phyloP scores from a whole-genome alignment of 2,797 vertebrate genomes.

The Neosilurus hyrtlii region DNA sequence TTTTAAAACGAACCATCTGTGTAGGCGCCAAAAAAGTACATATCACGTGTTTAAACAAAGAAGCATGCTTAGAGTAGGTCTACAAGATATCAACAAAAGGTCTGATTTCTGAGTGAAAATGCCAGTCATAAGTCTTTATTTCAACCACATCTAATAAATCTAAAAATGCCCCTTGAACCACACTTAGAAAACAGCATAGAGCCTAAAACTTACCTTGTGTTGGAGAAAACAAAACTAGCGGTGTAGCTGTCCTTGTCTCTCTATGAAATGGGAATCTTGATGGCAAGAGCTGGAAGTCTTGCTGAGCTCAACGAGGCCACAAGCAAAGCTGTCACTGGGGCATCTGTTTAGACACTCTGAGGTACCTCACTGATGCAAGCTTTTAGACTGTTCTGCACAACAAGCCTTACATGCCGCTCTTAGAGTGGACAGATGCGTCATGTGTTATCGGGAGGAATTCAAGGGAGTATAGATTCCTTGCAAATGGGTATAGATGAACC shows the following conservation, averaged over 20 bases:
- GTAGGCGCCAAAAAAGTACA: no score
- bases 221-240: neutral
- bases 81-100: no score
- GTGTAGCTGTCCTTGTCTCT: conserved; percentile 9
- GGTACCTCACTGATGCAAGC: neutral
- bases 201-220: neutral
- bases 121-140: no score
- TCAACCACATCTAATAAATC: no score
- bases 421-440: neutral
- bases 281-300: conserved; percentile 5
- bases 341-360: conserved; percentile 24
- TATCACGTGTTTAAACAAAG: no score
- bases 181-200: no score
- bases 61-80: no score
- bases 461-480: conserved; percentile 7
- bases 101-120: no score
- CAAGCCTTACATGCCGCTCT: neutral
- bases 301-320: conserved; percentile 6
- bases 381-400: conserved; percentile 11
- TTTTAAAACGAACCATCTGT: no score
- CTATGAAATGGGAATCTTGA: neutral
- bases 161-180: no score
- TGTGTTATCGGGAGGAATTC: neutral
- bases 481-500: conserved; percentile 6
- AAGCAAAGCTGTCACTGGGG: neutral